Evolutionary conservation across 1,140 invertebrate species (phyloP).

Genomic region (Odontomachus brunneus): DNA sequence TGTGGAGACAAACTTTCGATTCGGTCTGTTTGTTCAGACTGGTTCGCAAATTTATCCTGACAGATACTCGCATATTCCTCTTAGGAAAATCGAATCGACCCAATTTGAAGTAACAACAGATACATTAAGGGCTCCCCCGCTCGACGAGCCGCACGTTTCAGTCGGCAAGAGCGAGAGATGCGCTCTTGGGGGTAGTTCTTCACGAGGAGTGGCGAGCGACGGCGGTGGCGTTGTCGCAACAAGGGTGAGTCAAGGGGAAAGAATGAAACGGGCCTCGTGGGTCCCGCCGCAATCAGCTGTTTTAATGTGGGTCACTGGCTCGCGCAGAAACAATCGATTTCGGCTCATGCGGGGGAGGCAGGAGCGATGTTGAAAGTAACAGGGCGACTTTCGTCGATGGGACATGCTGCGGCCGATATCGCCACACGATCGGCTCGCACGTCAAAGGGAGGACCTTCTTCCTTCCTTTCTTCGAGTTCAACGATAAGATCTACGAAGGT

Average conservation of each 20-base stretch:
- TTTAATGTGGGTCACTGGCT: slow-evolving; percentile 82
- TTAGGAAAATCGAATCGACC: background rate
- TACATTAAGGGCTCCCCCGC: slow-evolving; percentile 21
- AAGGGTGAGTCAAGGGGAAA: slow-evolving; percentile 72
- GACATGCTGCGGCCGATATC: background rate
- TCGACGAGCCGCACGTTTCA: slow-evolving; percentile 31
- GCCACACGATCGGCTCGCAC: slow-evolving; percentile 19
- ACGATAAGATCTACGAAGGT: slow-evolving; percentile 48
- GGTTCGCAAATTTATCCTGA: slow-evolving; percentile 17
- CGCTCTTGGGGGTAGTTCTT: slow-evolving; percentile 64
- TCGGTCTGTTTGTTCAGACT: slow-evolving; percentile 1
- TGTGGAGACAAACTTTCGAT: background rate
- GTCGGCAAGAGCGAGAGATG: slow-evolving; percentile 10
- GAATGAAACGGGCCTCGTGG: slow-evolving; percentile 53
- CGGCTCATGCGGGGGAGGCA: slow-evolving; percentile 30
- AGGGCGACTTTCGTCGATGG: background rate
- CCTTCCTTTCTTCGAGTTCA: slow-evolving; percentile 43
- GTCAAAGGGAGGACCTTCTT: slow-evolving; percentile 17
- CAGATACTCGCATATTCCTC: background rate
- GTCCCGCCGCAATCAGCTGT: slow-evolving; percentile 79
- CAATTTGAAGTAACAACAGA: slow-evolving; percentile 19
- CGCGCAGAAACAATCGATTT: slow-evolving; percentile 80
- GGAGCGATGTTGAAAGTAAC: slow-evolving; percentile 44
- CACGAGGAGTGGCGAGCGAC: slow-evolving; percentile 32
- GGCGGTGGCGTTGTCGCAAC: slow-evolving; percentile 70